Evolutionary conservation across 2,888 invertebrate genomes (phyloP).

Genomic region (Pharmacophagus antenor): DNA sequence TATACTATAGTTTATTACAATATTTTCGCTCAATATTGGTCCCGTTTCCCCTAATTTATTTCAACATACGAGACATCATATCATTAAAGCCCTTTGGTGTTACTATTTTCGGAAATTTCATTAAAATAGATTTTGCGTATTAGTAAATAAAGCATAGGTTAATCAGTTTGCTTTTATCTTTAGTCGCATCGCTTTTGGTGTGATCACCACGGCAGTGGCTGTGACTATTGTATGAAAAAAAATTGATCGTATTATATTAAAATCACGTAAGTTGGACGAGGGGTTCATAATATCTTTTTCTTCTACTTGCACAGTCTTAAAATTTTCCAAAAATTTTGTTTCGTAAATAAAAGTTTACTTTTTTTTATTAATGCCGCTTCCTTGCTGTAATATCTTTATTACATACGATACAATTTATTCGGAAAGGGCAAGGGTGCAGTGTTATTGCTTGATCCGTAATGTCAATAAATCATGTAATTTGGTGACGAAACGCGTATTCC

Average conservation of each 20-base stretch:
- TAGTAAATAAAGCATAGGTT: neutral
- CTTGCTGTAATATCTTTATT: constrained; percentile 24
- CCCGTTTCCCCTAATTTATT: constrained; percentile 50
- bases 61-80: constrained; percentile 33
- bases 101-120: neutral
- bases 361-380: constrained; percentile 9
- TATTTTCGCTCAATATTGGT: constrained; percentile 72
- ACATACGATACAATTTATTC: constrained; percentile 22
- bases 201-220: no score
- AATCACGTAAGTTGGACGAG: no score
- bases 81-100: constrained; percentile 17
- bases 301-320: neutral
- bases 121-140: neutral
- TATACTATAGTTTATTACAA: constrained; percentile 76
- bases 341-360: neutral
- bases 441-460: constrained; percentile 55
- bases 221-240: no score
- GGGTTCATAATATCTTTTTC: no score
- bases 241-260: no score
- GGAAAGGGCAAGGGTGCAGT: constrained; percentile 28
- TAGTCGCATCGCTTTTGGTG: no score
- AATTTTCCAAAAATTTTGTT: neutral
- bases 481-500: constrained; percentile 64
- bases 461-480: constrained; percentile 79
- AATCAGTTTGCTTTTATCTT: no score